Evolutionary conservation across 2,888 invertebrate species (phyloP).

Genomic region (Drosophila hawaiiensis): DNA sequence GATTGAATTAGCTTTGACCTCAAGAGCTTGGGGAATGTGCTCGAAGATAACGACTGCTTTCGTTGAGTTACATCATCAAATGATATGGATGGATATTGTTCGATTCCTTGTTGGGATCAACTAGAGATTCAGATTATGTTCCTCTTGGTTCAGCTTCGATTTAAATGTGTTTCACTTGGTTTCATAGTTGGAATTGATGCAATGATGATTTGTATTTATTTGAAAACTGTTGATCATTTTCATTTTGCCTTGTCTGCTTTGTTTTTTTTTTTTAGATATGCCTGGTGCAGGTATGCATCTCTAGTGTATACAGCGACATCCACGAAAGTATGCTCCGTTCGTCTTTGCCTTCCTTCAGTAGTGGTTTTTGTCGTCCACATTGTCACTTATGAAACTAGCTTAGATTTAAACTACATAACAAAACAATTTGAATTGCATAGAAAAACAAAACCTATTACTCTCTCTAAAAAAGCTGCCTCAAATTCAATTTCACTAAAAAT

Average conservation of each 20-base stretch:
- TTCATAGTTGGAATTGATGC: not conserved
- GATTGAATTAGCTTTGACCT: not conserved
- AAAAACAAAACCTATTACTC: not conserved
- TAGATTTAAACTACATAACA: conserved; percentile 30
- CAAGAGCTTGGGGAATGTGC: not conserved
- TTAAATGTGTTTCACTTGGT: not conserved
- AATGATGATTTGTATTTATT: conserved; percentile 21
- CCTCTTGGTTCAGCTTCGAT: not conserved
- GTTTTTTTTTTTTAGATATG: not conserved
- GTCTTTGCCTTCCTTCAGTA: conserved; percentile 3
- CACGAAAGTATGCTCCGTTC: not conserved
- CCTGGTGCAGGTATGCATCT: not conserved
- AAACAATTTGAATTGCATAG: conserved; percentile 20
- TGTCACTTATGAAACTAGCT: conserved; percentile 38
- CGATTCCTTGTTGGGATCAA: not conserved
- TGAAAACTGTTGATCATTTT: not conserved
- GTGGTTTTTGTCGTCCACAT: conserved; percentile 26
- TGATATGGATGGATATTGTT: not conserved
- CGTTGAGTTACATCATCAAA: not conserved
- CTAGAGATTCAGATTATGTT: not conserved
- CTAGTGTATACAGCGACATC: conserved; percentile 2
- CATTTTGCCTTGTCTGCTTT: not conserved
- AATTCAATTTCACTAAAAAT: conserved; percentile 7
- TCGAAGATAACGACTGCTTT: not conserved
- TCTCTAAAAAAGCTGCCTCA: conserved; percentile 4